A percentile compares a stretch with the other conserved stretches of the same genome.
phyloP scores from a whole-genome alignment of 2,888 invertebrate genomes.

The Helobdella robusta region DNA sequence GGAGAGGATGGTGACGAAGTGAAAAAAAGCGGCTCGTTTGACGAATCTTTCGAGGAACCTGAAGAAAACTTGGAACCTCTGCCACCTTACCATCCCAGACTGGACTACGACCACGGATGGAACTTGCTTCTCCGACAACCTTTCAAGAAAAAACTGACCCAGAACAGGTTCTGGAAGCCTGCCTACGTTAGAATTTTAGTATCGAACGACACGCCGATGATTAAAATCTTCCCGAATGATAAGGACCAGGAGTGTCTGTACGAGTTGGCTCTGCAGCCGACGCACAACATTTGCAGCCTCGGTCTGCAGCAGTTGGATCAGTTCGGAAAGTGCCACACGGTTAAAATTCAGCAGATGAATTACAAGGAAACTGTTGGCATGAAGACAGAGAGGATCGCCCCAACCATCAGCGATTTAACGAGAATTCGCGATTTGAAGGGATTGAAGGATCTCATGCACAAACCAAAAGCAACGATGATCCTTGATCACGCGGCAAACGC shows the following conservation, averaged over 20 bases:
- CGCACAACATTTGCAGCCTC: constrained; percentile 77
- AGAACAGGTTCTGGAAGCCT: constrained; percentile 83
- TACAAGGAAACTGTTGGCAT: constrained; percentile 90
- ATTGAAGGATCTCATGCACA: constrained; percentile 43
- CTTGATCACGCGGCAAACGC: constrained; percentile 92
- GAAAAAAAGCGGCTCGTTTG: constrained; percentile 4
- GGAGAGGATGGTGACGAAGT: background rate
- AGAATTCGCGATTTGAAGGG: constrained; percentile 36
- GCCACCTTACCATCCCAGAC: constrained; percentile 76
- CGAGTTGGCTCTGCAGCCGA: constrained; percentile 67
- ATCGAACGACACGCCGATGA: constrained; percentile 59
- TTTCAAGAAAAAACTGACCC: constrained; percentile 45
- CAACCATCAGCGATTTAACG: constrained; percentile 37
- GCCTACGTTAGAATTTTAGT: constrained; percentile 76
- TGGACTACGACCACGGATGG: constrained; percentile 71
- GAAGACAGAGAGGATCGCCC: constrained; percentile 44
- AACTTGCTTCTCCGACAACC: constrained; percentile 82
- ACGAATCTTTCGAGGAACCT: constrained; percentile 36
- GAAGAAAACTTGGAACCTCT: constrained; percentile 63
- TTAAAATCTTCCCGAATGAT: constrained; percentile 73
- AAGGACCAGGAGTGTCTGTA: constrained; percentile 85
- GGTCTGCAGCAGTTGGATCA: constrained; percentile 85
- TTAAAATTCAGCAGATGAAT: constrained; percentile 90
- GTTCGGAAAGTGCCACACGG: constrained; percentile 96
- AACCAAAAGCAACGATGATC: constrained; percentile 49